These are phyloP conservation scores for Aleiodes testaceus DNA, from an alignment of 2,888 invertebrate genomes.

Conservation along the genomic window DNA sequence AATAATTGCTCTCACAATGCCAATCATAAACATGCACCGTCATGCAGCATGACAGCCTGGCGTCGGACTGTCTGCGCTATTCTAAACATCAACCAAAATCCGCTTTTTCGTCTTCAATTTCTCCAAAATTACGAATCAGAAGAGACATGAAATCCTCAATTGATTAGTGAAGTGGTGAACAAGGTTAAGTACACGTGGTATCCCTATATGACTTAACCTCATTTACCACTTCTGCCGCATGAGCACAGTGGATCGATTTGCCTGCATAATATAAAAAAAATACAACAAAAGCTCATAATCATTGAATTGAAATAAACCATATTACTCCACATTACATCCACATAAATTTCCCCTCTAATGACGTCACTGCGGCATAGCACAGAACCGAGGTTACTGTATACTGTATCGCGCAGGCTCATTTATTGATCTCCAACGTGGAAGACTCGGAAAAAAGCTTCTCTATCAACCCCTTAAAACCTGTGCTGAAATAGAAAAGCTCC, in stretches of 20 bases:
- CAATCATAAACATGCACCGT: conserved; percentile 18
- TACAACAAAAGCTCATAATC: not conserved
- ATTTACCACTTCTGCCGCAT: too few species aligned
- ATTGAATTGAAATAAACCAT: conserved; percentile 31
- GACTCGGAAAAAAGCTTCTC: conserved; percentile 2
- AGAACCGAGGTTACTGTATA: not conserved
- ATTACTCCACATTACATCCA: conserved; percentile 42
- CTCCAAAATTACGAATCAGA: too few species aligned
- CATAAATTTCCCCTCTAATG: conserved; percentile 26
- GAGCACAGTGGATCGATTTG: too few species aligned
- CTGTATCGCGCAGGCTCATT: conserved; percentile 54
- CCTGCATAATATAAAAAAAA: too few species aligned
- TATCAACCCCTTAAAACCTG: conserved; percentile 44
- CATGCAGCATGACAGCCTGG: conserved; percentile 57
- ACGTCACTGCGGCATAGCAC: conserved; percentile 53
- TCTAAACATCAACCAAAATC: conserved; percentile 30
- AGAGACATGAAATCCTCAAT: too few species aligned
- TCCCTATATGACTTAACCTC: too few species aligned
- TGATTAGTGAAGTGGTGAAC: too few species aligned
- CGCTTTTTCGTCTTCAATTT: too few species aligned
- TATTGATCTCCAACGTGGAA: conserved; percentile 53
- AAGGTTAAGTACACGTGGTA: too few species aligned
- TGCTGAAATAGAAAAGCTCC: conserved; percentile 21
- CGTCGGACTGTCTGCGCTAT: conserved; percentile 63
- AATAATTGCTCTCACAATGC: not conserved